A percentile compares a stretch with the other conserved stretches of the same genome.
phyloP scores from a whole-genome alignment of 1,140 invertebrate species.

The Solenopsis invicta region DNA sequence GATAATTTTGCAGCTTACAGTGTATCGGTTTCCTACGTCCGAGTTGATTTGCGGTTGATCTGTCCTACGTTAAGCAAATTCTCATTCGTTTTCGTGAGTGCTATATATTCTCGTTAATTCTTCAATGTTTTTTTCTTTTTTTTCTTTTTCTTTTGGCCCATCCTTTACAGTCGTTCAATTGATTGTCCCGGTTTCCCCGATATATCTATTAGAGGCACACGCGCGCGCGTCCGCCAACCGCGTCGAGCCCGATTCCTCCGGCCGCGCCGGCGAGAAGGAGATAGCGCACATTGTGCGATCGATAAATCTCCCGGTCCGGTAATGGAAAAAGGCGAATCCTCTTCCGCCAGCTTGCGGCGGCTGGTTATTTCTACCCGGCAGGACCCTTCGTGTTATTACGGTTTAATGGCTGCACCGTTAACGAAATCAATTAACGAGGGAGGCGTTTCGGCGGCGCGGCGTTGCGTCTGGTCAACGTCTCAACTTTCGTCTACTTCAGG shows the following conservation, averaged over 20 bases:
- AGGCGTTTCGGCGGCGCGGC: constrained; percentile 10
- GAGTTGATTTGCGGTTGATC: background rate
- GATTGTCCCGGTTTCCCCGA: background rate
- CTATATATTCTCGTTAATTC: background rate
- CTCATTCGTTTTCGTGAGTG: background rate
- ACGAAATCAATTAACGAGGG: constrained; percentile 71
- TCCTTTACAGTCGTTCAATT: background rate
- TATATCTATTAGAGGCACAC: no score
- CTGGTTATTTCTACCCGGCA: constrained; percentile 69
- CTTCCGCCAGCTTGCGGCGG: constrained; percentile 40
- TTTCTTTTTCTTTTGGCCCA: background rate
- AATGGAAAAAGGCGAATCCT: constrained; percentile 63
- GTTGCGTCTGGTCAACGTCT: constrained; percentile 43
- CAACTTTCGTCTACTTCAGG: constrained; percentile 24
- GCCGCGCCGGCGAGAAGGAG: background rate
- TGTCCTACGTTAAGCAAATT: background rate
- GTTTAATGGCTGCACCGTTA: constrained; percentile 69
- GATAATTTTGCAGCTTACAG: constrained; percentile 36
- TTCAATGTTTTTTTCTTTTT: background rate
- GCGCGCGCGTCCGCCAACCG: background rate
- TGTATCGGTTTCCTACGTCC: constrained; percentile 18
- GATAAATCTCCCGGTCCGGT: constrained; percentile 59
- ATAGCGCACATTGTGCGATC: constrained; percentile 5
- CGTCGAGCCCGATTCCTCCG: background rate
- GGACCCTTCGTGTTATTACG: constrained; percentile 64